Conservation (phyloP, 2,888 invertebrate species). For the Drosophila antonietae region DNA sequence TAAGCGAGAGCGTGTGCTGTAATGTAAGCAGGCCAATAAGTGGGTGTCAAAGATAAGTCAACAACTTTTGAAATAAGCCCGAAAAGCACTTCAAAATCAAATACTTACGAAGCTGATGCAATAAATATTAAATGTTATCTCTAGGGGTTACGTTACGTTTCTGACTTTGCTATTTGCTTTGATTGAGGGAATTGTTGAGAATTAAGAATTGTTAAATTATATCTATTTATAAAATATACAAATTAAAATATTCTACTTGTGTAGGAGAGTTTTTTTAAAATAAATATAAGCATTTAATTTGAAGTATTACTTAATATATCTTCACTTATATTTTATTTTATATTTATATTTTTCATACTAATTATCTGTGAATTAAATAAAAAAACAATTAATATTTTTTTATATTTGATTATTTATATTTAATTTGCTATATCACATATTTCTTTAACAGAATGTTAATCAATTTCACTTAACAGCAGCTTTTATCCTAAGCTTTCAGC, state of each 20-base stretch:
- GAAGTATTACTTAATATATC: not conserved
- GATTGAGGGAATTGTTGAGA: not conserved
- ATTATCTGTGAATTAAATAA: too few species aligned
- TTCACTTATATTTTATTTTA: not conserved
- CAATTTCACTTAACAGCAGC: not conserved
- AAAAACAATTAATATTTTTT: not conserved
- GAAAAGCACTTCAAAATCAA: constrained; percentile 7
- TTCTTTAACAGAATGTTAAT: not conserved
- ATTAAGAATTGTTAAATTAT: not conserved
- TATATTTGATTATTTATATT: not conserved
- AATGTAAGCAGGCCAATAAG: constrained; percentile 15
- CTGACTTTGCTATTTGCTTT: too few species aligned
- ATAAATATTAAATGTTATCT: constrained; percentile 4
- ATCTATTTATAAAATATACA: not conserved
- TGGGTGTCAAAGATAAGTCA: constrained; percentile 18
- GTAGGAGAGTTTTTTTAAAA: too few species aligned
- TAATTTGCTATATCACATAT: not conserved
- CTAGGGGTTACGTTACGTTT: not conserved
- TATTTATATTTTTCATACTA: too few species aligned
- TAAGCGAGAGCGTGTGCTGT: constrained; percentile 3
- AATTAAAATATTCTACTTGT: not conserved
- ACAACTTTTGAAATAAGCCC: not conserved
- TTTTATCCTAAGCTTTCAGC: constrained; percentile 11
- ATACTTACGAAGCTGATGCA: not conserved
- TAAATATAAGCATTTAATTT: too few species aligned